Percentiles rank a stretch among this genome's conserved stretches.
These are phyloP conservation scores for Rhinolophus ferrumequinum DNA, from an alignment of 2,113 vertebrate species.

Conservation along the genomic window DNA sequence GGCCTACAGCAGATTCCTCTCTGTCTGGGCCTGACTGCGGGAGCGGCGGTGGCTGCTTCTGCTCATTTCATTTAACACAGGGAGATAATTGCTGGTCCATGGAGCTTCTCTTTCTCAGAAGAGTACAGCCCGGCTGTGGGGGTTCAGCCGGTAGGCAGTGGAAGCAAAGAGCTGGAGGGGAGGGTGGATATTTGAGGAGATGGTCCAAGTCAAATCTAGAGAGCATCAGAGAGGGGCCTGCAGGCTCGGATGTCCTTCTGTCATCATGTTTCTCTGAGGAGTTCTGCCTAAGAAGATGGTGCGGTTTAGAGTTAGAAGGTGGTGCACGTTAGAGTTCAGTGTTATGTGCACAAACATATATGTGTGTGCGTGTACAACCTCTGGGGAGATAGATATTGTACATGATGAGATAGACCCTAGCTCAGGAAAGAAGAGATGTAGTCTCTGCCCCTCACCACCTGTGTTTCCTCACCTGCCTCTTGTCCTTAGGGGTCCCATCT, in stretches of 20 bases:
- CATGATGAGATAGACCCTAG: not conserved
- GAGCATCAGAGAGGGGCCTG: too few relatives aligned
- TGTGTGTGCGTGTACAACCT: not conserved
- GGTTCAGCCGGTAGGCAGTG: not conserved
- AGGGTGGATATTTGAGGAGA: not conserved
- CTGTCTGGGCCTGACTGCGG: not conserved
- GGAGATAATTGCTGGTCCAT: slow-evolving; percentile 60
- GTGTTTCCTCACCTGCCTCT: not conserved
- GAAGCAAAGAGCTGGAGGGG: not conserved
- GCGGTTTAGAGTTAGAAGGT: not conserved
- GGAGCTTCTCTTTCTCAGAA: slow-evolving; percentile 13
- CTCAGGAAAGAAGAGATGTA: not conserved
- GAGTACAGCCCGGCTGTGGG: slow-evolving; percentile 67
- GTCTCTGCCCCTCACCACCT: not conserved
- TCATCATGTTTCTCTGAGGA: not conserved
- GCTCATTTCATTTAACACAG: slow-evolving; percentile 59
- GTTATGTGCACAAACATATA: too few relatives aligned
- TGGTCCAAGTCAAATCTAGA: too few relatives aligned
- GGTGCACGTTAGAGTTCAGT: not conserved
- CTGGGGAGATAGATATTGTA: not conserved
- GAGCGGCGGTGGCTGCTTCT: not conserved
- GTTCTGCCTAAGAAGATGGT: not conserved
- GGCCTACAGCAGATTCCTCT: slow-evolving; percentile 16
- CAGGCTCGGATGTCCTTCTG: not conserved
- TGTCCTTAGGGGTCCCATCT: not conserved